Percentiles rank a stretch among this genome's conserved stretches.
Conservation (phyloP, 2,888 invertebrate genomes). For the Thymelicus sylvestris region DNA sequence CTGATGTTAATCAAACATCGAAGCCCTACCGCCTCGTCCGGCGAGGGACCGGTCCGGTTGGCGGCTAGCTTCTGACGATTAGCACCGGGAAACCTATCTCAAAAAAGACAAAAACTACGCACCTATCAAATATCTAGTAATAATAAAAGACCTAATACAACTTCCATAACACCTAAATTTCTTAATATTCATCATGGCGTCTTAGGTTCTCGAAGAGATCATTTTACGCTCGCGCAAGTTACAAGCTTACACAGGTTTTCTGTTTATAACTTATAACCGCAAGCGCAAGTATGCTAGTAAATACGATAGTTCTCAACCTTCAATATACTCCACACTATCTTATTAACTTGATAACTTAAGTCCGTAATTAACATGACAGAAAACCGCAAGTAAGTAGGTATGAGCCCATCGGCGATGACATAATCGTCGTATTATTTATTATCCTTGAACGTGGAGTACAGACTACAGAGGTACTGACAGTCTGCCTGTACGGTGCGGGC, state of each 20-base stretch:
- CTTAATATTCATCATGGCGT: neutral
- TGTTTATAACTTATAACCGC: neutral
- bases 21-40: constrained; percentile 57
- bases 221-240: constrained; percentile 11
- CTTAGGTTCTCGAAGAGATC: neutral
- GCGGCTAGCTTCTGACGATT: constrained; percentile 34
- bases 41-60: constrained; percentile 46
- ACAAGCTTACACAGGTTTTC: constrained; percentile 26
- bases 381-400: constrained; percentile 40
- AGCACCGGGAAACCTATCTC: constrained; percentile 29
- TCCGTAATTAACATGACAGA: constrained; percentile 27
- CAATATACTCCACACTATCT: neutral
- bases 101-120: constrained; percentile 6
- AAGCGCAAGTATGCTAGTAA: neutral
- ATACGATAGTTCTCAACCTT: no score
- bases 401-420: constrained; percentile 58
- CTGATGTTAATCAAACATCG: constrained; percentile 83
- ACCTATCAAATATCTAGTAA: constrained; percentile 10
- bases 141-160: neutral
- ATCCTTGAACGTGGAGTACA: constrained; percentile 71
- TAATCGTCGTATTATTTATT: constrained; percentile 60
- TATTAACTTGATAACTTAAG: constrained; percentile 1
- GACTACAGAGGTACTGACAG: constrained; percentile 60
- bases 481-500: constrained; percentile 52
- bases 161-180: neutral